These are phyloP conservation scores for Chaetodon auriga DNA, from an alignment of 2,113 vertebrate species.

Conservation along the genomic window DNA sequence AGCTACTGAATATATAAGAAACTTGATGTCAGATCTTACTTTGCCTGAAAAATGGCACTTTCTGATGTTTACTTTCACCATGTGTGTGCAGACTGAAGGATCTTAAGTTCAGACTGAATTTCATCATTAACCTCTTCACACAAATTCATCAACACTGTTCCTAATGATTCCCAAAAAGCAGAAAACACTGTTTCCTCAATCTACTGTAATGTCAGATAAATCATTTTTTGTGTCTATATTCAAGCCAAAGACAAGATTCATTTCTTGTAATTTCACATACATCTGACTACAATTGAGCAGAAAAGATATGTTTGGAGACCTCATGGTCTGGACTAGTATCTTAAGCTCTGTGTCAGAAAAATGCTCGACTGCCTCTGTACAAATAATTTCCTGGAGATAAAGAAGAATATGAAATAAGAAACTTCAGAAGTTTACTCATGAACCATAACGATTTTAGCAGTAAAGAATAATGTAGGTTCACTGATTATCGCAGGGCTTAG, in stretches of 20 bases:
- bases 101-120: background rate
- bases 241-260: background rate
- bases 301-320: background rate
- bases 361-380: background rate
- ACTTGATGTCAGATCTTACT: background rate
- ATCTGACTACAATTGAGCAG: background rate
- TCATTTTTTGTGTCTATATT: background rate
- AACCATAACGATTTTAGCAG: background rate
- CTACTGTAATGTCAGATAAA: background rate
- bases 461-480: background rate
- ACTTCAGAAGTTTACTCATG: background rate
- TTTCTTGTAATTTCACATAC: background rate
- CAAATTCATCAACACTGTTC: background rate
- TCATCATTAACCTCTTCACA: slow-evolving; percentile 2
- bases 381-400: background rate
- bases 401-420: background rate
- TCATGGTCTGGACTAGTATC: background rate
- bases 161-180: background rate
- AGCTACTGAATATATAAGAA: background rate
- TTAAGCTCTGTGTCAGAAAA: background rate
- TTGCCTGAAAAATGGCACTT: background rate
- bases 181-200: background rate
- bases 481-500: background rate
- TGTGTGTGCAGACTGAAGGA: background rate
- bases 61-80: background rate